Evolutionary conservation across 2,888 invertebrate species (phyloP).

Genomic region (Phyllotreta striolata): DNA sequence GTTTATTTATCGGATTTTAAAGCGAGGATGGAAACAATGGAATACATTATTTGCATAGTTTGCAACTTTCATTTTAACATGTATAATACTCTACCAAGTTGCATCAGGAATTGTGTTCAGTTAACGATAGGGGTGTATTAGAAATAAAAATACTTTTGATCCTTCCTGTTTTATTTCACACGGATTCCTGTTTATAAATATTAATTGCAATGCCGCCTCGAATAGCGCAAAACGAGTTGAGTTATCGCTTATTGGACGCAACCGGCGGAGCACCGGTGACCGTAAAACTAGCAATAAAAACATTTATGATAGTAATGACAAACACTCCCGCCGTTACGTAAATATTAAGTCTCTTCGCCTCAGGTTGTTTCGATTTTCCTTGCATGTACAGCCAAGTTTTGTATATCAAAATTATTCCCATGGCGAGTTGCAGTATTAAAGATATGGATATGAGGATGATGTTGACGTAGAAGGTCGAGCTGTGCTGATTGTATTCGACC

Average conservation of each 20-base stretch:
- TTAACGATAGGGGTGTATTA: no score
- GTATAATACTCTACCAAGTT: no score
- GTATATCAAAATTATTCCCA: conserved; percentile 69
- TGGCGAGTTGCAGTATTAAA: conserved; percentile 69
- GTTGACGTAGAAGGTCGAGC: conserved; percentile 67
- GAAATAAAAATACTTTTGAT: no score
- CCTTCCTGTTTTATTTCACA: no score
- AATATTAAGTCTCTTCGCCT: conserved; percentile 68
- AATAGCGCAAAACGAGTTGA: background rate
- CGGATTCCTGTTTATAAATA: no score
- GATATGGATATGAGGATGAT: conserved; percentile 68
- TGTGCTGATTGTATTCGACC: conserved; percentile 67
- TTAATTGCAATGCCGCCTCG: no score
- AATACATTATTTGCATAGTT: no score
- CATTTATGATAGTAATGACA: conserved; percentile 73
- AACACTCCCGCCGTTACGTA: conserved; percentile 71
- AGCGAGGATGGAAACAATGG: no score
- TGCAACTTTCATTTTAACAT: no score
- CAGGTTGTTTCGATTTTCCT: conserved; percentile 61
- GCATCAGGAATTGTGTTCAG: no score
- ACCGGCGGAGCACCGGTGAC: conserved; percentile 52
- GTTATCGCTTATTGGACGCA: background rate
- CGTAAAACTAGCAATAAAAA: conserved; percentile 72
- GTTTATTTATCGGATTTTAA: no score
- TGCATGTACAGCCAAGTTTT: conserved; percentile 67